These are phyloP conservation scores for Heteromurus nitidus DNA, from an alignment of 2,888 invertebrate species.

Conservation along the genomic window DNA sequence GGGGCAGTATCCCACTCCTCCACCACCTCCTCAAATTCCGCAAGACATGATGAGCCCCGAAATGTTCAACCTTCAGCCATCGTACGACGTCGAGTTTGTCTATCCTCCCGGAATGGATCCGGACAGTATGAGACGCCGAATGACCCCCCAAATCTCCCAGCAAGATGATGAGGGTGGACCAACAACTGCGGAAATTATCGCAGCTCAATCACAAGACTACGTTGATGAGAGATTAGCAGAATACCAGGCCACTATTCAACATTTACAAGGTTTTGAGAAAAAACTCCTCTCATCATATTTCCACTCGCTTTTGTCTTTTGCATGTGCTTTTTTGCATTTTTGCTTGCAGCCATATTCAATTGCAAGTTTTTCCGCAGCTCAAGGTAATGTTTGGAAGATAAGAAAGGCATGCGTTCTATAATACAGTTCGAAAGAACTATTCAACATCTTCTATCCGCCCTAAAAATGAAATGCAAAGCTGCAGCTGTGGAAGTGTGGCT, in stretches of 20 bases:
- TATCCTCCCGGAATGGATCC: conserved; percentile 72
- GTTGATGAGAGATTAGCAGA: conserved; percentile 95
- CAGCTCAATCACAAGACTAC: conserved; percentile 94
- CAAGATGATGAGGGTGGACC: conserved; percentile 79
- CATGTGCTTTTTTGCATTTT: conserved; percentile 1
- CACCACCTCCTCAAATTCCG: conserved; percentile 24
- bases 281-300: not conserved
- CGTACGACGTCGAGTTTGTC: conserved; percentile 72
- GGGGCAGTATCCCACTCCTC: conserved; percentile 39
- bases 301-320: not conserved
- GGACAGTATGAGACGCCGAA: conserved; percentile 46
- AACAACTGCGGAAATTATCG: conserved; percentile 93
- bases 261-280: conserved; percentile 91
- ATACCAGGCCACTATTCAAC: conserved; percentile 93
- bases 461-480: no score
- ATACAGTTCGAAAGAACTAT: no score
- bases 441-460: no score
- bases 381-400: no score
- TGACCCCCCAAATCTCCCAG: conserved; percentile 55
- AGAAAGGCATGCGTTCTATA: no score
- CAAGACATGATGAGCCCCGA: conserved; percentile 40
- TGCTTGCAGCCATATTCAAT: no score
- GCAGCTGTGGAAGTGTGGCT: no score
- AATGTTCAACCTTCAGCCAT: conserved; percentile 68
- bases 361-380: no score